These are phyloP conservation scores for Sterrhoptilus dennistouni DNA, from an alignment of 2,113 vertebrate species.

Conservation along the genomic window DNA sequence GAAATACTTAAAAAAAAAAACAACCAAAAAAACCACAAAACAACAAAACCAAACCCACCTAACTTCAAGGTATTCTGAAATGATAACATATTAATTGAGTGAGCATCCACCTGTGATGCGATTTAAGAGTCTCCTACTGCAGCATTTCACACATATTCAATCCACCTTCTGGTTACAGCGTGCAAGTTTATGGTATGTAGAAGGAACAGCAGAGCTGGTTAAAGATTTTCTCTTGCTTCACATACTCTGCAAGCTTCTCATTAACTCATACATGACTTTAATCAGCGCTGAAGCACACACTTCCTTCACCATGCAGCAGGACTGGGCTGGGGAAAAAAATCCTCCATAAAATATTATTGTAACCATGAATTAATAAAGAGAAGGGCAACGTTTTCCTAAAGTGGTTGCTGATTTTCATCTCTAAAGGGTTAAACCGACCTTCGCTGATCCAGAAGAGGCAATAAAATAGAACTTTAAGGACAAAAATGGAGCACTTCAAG, in stretches of 20 bases:
- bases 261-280: slow-evolving; percentile 63
- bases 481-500: slow-evolving; percentile 41
- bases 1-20: neutral
- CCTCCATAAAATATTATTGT: slow-evolving; percentile 1
- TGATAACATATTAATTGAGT: slow-evolving; percentile 11
- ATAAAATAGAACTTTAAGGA: slow-evolving; percentile 61
- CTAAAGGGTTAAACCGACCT: slow-evolving; percentile 50
- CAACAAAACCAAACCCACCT: neutral
- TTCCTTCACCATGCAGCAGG: slow-evolving; percentile 22
- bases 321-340: neutral
- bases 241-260: slow-evolving; percentile 63
- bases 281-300: slow-evolving; percentile 54
- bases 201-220: slow-evolving; percentile 56
- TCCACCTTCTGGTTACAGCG: slow-evolving; percentile 56
- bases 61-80: slow-evolving; percentile 19
- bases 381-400: slow-evolving; percentile 24
- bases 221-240: slow-evolving; percentile 64
- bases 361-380: neutral
- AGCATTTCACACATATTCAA: slow-evolving; percentile 46
- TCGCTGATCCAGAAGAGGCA: slow-evolving; percentile 24
- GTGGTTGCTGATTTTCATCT: neutral
- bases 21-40: too few species aligned
- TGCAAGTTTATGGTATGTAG: slow-evolving; percentile 54
- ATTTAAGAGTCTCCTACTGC: slow-evolving; percentile 47
- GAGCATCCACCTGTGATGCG: slow-evolving; percentile 55